Conservation (phyloP, 2,888 invertebrate genomes). For the Chalcis sispes region DNA sequence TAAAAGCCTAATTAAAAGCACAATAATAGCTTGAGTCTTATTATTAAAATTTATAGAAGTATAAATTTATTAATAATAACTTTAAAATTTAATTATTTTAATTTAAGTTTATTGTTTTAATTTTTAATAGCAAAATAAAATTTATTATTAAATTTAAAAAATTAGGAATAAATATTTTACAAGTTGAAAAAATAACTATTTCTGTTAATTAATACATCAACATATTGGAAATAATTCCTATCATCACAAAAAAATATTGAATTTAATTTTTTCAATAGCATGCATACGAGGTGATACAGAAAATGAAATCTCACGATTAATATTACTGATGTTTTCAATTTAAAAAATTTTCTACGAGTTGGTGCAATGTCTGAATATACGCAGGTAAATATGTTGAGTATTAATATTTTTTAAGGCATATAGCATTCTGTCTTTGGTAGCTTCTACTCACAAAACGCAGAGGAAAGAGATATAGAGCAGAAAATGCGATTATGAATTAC, state of each 20-base stretch:
- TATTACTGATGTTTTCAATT: slow-evolving; percentile 22
- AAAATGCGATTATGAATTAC: slow-evolving; percentile 68
- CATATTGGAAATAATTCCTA: too few species aligned
- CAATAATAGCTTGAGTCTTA: too few species aligned
- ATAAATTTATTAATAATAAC: too few species aligned
- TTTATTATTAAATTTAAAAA: too few species aligned
- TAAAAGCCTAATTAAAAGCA: background rate
- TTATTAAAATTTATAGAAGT: too few species aligned
- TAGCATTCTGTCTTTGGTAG: slow-evolving; percentile 41
- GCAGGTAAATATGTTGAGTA: slow-evolving; percentile 30
- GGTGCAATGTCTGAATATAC: slow-evolving; percentile 54
- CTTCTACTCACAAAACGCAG: slow-evolving; percentile 63
- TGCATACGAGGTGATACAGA: slow-evolving; percentile 37
- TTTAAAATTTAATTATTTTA: too few species aligned
- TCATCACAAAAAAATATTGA: background rate
- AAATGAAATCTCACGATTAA: slow-evolving; percentile 18
- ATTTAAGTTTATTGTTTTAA: too few species aligned
- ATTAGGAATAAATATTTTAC: too few species aligned
- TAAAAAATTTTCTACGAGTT: slow-evolving; percentile 41
- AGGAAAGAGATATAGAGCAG: slow-evolving; percentile 63
- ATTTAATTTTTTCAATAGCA: slow-evolving; percentile 23
- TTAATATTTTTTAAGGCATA: slow-evolving; percentile 27
- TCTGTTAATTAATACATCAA: too few species aligned
- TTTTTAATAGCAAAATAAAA: too few species aligned
- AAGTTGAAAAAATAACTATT: too few species aligned